phyloP scores from a whole-genome alignment of 35 echinoderm and acorn worm species.

The Patiria miniata region DNA sequence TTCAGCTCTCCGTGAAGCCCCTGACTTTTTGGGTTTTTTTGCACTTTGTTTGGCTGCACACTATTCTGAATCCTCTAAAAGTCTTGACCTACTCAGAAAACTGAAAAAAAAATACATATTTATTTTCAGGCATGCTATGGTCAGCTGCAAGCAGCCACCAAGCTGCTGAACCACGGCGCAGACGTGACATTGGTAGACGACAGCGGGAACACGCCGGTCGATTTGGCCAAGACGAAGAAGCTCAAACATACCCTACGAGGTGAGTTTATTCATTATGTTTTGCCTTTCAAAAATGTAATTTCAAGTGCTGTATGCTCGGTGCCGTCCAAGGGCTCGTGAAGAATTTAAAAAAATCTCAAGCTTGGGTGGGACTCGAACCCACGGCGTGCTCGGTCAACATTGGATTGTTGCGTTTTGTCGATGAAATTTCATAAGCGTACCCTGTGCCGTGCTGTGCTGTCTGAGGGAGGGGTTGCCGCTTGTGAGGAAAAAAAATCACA shows the following conservation, averaged over 20 bases:
- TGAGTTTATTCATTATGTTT: slow-evolving; percentile 15
- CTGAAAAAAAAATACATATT: not conserved
- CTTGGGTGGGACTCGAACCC: too few species aligned
- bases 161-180: slow-evolving; percentile 76
- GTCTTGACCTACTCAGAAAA: too few species aligned
- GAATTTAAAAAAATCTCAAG: not conserved
- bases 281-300: not conserved
- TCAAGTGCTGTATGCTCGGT: not conserved
- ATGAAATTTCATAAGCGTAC: too few species aligned
- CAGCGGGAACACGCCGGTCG: slow-evolving; percentile 84
- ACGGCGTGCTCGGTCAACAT: too few species aligned
- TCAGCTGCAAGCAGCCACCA: slow-evolving; percentile 69
- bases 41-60: too few species aligned
- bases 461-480: too few species aligned
- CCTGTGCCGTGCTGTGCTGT: too few species aligned
- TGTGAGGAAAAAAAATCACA: too few species aligned
- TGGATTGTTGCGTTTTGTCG: too few species aligned
- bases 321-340: not conserved
- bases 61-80: too few species aligned
- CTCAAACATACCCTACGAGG: slow-evolving; percentile 85
- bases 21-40: too few species aligned
- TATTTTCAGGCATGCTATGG: slow-evolving; percentile 67
- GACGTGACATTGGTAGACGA: slow-evolving; percentile 92
- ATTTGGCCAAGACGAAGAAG: slow-evolving; percentile 85
- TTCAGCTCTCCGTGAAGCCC: too few species aligned